Percentiles rank a stretch among this genome's conserved stretches.
Conservation (phyloP, 2,888 invertebrate genomes). For the Nomada ferruginata region DNA sequence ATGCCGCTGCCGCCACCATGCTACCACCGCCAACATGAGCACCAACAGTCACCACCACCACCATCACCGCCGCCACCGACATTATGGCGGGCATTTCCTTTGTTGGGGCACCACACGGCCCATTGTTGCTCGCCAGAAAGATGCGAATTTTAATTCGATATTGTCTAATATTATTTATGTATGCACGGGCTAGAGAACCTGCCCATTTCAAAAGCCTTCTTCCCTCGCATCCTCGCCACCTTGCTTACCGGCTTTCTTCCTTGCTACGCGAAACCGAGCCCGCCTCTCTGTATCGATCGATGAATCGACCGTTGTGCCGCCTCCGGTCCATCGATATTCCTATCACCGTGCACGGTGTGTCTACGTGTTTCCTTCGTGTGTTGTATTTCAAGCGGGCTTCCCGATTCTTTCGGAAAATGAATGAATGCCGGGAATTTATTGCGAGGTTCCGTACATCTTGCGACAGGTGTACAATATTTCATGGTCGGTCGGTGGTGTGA, state of each 20-base stretch:
- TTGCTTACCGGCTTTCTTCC: not conserved
- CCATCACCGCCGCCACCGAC: constrained; percentile 47
- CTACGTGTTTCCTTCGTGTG: not conserved
- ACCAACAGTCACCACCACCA: constrained; percentile 16
- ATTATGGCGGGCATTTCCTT: constrained; percentile 75
- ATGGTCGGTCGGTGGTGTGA: too few species aligned
- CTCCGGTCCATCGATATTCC: constrained; percentile 4
- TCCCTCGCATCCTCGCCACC: constrained; percentile 43
- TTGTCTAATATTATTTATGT: constrained; percentile 80
- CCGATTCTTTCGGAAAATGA: not conserved
- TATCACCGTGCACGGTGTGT: not conserved
- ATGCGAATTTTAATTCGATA: constrained; percentile 80
- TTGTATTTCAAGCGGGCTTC: constrained; percentile 14
- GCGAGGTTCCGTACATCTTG: too few species aligned
- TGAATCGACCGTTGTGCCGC: constrained; percentile 49
- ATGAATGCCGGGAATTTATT: not conserved
- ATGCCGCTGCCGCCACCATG: constrained; percentile 72
- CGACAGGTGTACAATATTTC: too few species aligned
- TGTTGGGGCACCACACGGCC: constrained; percentile 73
- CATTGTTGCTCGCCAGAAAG: constrained; percentile 78
- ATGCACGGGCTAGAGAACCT: constrained; percentile 68
- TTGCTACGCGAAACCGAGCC: constrained; percentile 43
- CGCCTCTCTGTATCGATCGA: constrained; percentile 23
- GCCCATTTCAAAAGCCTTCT: constrained; percentile 53
- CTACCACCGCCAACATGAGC: constrained; percentile 35